Evolutionary conservation across 2,113 vertebrate genomes (phyloP).

Genomic region (Psilopogon haemacephalus): DNA sequence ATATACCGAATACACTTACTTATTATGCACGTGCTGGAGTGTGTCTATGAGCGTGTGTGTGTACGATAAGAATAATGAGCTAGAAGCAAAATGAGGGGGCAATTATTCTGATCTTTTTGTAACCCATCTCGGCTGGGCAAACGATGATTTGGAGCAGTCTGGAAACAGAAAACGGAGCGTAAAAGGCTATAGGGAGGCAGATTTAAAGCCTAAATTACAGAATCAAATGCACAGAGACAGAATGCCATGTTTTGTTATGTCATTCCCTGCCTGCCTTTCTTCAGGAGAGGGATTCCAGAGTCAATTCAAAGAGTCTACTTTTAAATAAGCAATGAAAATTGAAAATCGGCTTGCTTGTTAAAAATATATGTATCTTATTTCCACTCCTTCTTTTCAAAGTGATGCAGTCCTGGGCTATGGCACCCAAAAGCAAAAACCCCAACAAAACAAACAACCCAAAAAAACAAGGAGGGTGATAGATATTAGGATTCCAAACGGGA

Average conservation of each 20-base stretch:
- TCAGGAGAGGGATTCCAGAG: not conserved
- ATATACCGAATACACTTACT: not conserved
- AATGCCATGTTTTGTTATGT: slow-evolving; percentile 24
- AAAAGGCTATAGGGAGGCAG: not conserved
- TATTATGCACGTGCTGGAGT: not conserved
- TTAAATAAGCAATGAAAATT: slow-evolving; percentile 13
- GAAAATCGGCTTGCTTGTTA: not conserved
- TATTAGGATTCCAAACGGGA: slow-evolving; percentile 62
- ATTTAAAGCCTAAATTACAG: slow-evolving; percentile 31
- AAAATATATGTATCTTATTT: not conserved
- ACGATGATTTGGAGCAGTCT: slow-evolving; percentile 20
- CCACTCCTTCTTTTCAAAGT: not conserved
- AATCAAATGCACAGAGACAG: slow-evolving; percentile 29
- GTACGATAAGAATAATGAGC: slow-evolving; percentile 57
- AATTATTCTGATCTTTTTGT: slow-evolving; percentile 24
- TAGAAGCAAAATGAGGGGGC: slow-evolving; percentile 9
- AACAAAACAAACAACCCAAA: not conserved
- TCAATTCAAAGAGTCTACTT: not conserved
- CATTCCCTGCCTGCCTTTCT: slow-evolving; percentile 32
- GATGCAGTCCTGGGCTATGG: not conserved
- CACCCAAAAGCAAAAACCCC: not conserved
- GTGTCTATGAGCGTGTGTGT: not conserved
- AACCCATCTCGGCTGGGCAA: not conserved
- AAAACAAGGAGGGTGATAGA: not conserved
- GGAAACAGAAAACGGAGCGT: not conserved